Conservation (phyloP, 92 coral and sea anemone species). For the Ricordea florida region DNA sequence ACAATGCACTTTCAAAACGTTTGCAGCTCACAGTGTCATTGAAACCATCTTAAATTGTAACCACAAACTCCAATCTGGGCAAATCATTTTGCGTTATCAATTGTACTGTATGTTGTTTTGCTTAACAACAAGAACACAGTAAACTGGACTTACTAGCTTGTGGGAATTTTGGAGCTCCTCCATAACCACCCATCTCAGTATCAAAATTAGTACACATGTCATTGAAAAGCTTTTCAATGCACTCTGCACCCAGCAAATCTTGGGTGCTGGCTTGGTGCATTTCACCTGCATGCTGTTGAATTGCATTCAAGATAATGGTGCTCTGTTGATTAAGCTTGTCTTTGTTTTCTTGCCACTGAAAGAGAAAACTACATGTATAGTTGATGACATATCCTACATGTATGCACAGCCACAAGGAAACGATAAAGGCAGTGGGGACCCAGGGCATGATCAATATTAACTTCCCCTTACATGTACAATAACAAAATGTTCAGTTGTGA, state of each 20-base stretch:
- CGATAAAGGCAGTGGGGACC: no score
- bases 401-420: no score
- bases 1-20: no score
- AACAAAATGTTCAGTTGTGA: no score
- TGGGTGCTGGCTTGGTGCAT: constrained; percentile 58
- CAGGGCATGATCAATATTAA: no score
- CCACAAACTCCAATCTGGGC: no score
- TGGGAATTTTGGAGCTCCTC: constrained; percentile 97
- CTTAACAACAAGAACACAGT: not conserved
- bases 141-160: constrained; percentile 73
- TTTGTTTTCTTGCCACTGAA: constrained; percentile 85
- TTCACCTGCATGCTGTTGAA: constrained; percentile 76
- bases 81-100: no score
- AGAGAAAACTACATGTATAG: not conserved
- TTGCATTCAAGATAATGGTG: constrained; percentile 79
- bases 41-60: not conserved
- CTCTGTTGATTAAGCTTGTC: constrained; percentile 79
- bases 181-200: constrained; percentile 92
- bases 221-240: constrained; percentile 75
- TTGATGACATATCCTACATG: no score
- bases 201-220: constrained; percentile 85
- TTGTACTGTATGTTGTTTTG: no score
- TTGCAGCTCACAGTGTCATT: no score
- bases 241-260: constrained; percentile 64
- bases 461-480: no score